These are phyloP conservation scores for Fopius arisanus DNA, from an alignment of 1,140 invertebrate genomes.

Conservation along the genomic window DNA sequence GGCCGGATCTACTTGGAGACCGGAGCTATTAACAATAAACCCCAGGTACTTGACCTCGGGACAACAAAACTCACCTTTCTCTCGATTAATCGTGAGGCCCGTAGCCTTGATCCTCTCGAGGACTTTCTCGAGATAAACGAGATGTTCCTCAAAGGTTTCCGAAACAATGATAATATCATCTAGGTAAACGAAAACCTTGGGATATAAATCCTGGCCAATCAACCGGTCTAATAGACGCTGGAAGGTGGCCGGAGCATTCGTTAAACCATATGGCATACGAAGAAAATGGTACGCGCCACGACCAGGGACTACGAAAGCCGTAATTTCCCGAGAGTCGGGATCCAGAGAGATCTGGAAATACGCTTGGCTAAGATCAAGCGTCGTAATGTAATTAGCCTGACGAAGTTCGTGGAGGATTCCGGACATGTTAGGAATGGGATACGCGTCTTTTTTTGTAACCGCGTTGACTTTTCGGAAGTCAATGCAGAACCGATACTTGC, in stretches of 20 bases:
- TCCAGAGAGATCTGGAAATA: too few relatives aligned
- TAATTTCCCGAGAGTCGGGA: too few relatives aligned
- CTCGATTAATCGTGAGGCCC: slow-evolving; percentile 31
- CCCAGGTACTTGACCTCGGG: slow-evolving; percentile 43
- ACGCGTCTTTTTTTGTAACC: too few relatives aligned
- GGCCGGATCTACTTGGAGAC: slow-evolving; percentile 49
- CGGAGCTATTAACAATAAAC: slow-evolving; percentile 42
- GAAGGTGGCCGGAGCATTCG: slow-evolving; percentile 37
- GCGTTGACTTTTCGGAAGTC: too few relatives aligned
- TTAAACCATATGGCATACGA: background rate
- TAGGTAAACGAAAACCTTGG: slow-evolving; percentile 4
- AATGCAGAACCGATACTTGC: background rate
- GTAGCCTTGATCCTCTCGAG: slow-evolving; percentile 31
- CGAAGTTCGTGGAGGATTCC: too few relatives aligned
- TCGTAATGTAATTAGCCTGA: too few relatives aligned
- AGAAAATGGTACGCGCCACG: background rate
- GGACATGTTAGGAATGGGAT: too few relatives aligned
- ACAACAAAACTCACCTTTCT: slow-evolving; percentile 38
- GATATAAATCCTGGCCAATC: slow-evolving; percentile 43
- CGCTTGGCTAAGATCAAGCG: too few relatives aligned
- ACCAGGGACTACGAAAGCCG: too few relatives aligned
- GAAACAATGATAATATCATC: slow-evolving; percentile 5
- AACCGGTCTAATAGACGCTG: slow-evolving; percentile 50
- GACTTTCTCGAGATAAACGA: slow-evolving; percentile 25
- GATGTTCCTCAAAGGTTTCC: slow-evolving; percentile 34